Base-by-base conservation (phyloP, 2,797 vertebrate genomes). In the Acanthurus tractus region DNA sequence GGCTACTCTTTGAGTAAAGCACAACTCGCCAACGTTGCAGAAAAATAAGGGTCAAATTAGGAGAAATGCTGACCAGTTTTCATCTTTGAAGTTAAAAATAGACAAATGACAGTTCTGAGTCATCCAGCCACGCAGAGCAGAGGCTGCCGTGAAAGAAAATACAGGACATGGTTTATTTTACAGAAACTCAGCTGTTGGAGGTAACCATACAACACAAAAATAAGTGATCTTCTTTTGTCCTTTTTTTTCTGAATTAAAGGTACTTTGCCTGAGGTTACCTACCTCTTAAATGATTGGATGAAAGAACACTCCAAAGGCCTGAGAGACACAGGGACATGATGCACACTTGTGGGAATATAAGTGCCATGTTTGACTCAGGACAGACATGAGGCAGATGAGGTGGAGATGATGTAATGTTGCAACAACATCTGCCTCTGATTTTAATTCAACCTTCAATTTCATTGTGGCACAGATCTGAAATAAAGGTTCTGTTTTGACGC, bases 71-170 rank as follows among this genome's bases (percentile, higher is more conserved):
- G 14, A 76, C 49, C 71, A 74, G 83, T 63, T 70, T 63, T 83
- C 36, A 29, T 63, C 17, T 62, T 53, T 67, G 65, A 48, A 76
- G 76, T 36, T 87, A 85, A 84, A 92, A 88, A 84, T 85, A 87
- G 72, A 77, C 38, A 66, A 44, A 18, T 50, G 9, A 63, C 49
- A 55, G 46, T 46, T 71, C 46, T 70, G 83, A 86, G 75, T 88
- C 79, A 79, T 52, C 6, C 17, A 61, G 13, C 61, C 80, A 55
- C 72, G 63, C 12, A 57, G 25, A 29, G 63, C 12, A 57, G 25
- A 29, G 62, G 8, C 6, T 23, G 6, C 61, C 18, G 29, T 18
- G 14, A 63, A 63, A 44, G 56, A 46, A 71, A 68, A 73, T 13
- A 38, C 25, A 42, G 12, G 29, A 50, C 18, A 22, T 29, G 3